Base-by-base conservation (phyloP, 2,888 invertebrate genomes). In the Polylopha cassiicola region DNA sequence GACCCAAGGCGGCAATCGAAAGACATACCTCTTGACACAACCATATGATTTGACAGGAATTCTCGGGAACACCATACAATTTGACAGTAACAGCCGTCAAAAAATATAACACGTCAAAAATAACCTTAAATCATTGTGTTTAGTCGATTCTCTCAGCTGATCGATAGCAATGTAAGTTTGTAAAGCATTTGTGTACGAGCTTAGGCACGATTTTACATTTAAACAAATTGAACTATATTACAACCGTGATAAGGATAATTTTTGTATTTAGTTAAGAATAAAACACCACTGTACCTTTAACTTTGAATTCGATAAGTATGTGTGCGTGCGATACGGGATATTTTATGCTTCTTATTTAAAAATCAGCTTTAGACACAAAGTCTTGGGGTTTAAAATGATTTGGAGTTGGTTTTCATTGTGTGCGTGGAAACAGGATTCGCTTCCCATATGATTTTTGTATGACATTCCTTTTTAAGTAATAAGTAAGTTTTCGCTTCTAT, bases 401-500 rank as follows among this genome's bases (percentile, higher is more conserved):
- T 21, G 7, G n/a, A 9, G 13, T 17, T 1, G 0, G 2, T 24
- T 2, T 11, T 41, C 7, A 20, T 16, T 43, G 54, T 66, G 63
- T 64, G 61, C 46, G 61, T 61, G 47, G 54, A 67, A 79, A 79
- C 79, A 72, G 76, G 79, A 79, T 78, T 73, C 53, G 63, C 63
- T 72, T 75, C 77, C 77, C 79, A 80, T 79, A 80, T 79, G 79
- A 79, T 78, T 77, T 77, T 72, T 75, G 77, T 78, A 67, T 73
- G 66, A 67, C 76, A 80, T 79, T 78, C 76, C 77, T 61, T 65
- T 62, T 54, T 50, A 34, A 47, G 24, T 29, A 7, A 10, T 8
- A 11, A 39, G 43, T 14, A 31, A 27, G 58, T 49, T 58, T 48
- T 63, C 14, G 29, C 30, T 44, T 51, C 37, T 72, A 61, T 9